phyloP scores from a whole-genome alignment of 2,888 invertebrate species.

The Palloptera scutellata region DNA sequence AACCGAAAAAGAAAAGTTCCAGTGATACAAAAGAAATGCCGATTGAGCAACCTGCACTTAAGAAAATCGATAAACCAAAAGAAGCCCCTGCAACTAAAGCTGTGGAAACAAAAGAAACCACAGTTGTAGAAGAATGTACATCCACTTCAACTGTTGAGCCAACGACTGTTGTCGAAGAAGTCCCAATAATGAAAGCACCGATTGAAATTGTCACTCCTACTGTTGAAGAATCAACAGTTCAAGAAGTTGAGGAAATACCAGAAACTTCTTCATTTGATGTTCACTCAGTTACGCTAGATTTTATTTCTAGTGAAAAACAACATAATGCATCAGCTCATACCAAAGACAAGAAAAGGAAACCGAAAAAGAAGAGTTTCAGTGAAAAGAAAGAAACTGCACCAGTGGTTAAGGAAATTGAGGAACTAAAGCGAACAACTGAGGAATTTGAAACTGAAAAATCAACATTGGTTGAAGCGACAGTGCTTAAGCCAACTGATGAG shows the following conservation, averaged over 20 bases:
- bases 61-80: not conserved
- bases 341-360: conserved; percentile 61
- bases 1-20: conserved; percentile 28
- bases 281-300: conserved; percentile 5
- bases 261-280: not conserved
- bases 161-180: conserved; percentile 20
- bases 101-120: not conserved
- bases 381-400: conserved; percentile 34
- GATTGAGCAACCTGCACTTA: not conserved
- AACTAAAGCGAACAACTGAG: too few relatives aligned
- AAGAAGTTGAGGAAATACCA: too few relatives aligned
- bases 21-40: not conserved
- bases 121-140: not conserved
- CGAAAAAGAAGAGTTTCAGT: conserved; percentile 49
- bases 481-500: too few relatives aligned
- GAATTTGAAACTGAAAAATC: too few relatives aligned
- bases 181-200: too few relatives aligned
- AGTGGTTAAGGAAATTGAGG: too few relatives aligned
- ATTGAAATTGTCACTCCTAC: not conserved
- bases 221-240: conserved; percentile 20
- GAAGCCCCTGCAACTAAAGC: not conserved
- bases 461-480: too few relatives aligned
- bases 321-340: not conserved
- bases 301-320: conserved; percentile 12
- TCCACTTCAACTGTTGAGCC: conserved; percentile 1